A percentile compares a stretch with the other conserved stretches of the same genome.
Evolutionary conservation across 2,113 vertebrate genomes (phyloP).

Genomic region (Spea multiplicata): DNA sequence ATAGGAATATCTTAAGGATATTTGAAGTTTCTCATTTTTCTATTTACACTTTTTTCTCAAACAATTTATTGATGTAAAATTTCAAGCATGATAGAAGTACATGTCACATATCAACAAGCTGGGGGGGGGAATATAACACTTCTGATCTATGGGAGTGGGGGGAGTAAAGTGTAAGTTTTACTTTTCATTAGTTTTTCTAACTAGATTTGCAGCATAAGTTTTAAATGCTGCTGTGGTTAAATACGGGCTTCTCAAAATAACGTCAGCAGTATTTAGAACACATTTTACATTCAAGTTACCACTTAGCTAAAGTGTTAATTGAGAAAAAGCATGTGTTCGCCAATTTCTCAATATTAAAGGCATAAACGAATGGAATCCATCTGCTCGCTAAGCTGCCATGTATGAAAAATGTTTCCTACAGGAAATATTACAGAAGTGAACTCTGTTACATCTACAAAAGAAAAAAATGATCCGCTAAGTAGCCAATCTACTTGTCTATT

Average conservation of each 20-base stretch:
- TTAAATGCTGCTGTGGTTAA: conserved; percentile 1
- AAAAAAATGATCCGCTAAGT: too few species aligned
- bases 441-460: too few species aligned
- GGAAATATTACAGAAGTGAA: not conserved
- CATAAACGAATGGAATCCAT: conserved; percentile 1
- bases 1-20: too few species aligned
- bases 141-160: not conserved
- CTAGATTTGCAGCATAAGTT: not conserved
- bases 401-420: not conserved
- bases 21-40: too few species aligned
- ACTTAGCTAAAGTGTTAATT: conserved; percentile 18
- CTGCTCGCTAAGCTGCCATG: conserved; percentile 8
- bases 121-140: not conserved
- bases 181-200: not conserved
- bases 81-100: too few species aligned
- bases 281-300: conserved; percentile 5
- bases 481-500: too few species aligned
- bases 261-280: conserved; percentile 2
- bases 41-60: too few species aligned
- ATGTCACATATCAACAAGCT: too few species aligned
- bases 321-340: conserved; percentile 5
- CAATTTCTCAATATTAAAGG: conserved; percentile 28
- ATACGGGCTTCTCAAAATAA: not conserved
- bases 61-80: too few species aligned
- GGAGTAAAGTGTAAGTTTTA: not conserved